Percentiles rank a stretch among this genome's conserved stretches.
phyloP scores from a whole-genome alignment of 2,797 vertebrate species.

The Denticeps clupeoides region DNA sequence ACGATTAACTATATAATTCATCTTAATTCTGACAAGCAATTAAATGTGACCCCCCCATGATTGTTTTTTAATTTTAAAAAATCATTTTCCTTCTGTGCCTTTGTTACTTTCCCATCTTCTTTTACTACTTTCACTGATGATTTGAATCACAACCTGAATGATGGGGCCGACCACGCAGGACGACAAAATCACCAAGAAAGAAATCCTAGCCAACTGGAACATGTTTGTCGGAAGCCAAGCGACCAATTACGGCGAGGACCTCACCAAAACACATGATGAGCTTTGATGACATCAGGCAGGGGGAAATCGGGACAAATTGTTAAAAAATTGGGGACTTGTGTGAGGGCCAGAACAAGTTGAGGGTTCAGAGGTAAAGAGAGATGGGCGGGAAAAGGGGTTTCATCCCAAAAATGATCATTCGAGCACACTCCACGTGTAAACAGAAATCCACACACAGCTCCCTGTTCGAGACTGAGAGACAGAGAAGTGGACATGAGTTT shows the following conservation, averaged over 20 bases:
- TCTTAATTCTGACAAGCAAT: too few species aligned
- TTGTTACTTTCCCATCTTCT: not conserved
- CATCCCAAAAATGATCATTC: too few species aligned
- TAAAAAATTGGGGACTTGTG: not conserved
- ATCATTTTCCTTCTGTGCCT: conserved; percentile 13
- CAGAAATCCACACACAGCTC: too few species aligned
- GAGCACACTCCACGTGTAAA: too few species aligned
- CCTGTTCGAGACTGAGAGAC: not conserved
- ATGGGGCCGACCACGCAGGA: conserved; percentile 54
- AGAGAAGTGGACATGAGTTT: not conserved
- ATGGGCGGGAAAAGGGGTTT: not conserved
- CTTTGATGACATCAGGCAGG: conserved; percentile 52
- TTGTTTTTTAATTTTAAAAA: conserved; percentile 31
- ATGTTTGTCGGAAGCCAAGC: conserved; percentile 92
- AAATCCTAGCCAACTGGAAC: conserved; percentile 85
- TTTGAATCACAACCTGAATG: conserved; percentile 22
- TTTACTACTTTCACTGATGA: conserved; percentile 25
- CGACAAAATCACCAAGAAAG: conserved; percentile 72
- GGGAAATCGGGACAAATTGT: not conserved
- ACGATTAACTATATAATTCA: too few species aligned
- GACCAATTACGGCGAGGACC: conserved; percentile 86
- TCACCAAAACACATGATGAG: conserved; percentile 78
- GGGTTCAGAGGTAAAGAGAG: not conserved
- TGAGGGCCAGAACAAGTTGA: not conserved
- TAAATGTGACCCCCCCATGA: too few species aligned